Conservation (phyloP, 2,888 invertebrate genomes). For the Sclerodermus sp. region DNA sequence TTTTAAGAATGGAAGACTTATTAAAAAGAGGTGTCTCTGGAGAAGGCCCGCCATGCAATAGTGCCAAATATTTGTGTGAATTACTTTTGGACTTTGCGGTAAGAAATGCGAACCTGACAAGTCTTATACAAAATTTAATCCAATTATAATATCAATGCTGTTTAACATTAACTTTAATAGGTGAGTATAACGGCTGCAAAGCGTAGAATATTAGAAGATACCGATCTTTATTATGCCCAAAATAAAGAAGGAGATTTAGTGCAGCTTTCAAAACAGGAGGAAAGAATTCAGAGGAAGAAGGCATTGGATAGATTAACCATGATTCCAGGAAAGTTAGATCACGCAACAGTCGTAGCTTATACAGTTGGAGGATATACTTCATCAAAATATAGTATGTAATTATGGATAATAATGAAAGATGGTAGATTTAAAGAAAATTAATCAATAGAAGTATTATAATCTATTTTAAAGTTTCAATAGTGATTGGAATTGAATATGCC, state of each 20-base stretch:
- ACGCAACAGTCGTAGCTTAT: conserved; percentile 82
- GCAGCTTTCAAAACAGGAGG: conserved; percentile 66
- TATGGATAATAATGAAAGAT: no score
- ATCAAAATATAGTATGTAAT: no score
- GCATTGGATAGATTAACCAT: conserved; percentile 74
- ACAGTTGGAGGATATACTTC: conserved; percentile 62
- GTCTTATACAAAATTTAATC: conserved; percentile 29
- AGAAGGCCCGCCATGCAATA: conserved; percentile 65
- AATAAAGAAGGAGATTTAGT: conserved; percentile 62
- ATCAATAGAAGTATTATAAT: no score
- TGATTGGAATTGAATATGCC: no score
- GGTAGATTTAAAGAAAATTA: no score
- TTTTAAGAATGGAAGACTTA: conserved; percentile 75
- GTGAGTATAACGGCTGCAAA: conserved; percentile 75
- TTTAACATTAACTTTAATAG: conserved; percentile 24
- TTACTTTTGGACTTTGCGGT: conserved; percentile 77
- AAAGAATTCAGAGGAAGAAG: conserved; percentile 68
- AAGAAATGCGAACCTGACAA: no score
- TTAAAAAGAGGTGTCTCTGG: conserved; percentile 69
- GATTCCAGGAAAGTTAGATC: conserved; percentile 87
- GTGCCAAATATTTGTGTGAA: conserved; percentile 70
- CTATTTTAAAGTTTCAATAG: no score
- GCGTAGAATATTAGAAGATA: conserved; percentile 79
- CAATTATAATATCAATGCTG: conserved; percentile 1
- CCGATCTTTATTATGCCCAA: conserved; percentile 71